Percentiles rank a stretch among this genome's conserved stretches.
phyloP scores from a whole-genome alignment of 1,140 invertebrate genomes.

The Galleria mellonella region DNA sequence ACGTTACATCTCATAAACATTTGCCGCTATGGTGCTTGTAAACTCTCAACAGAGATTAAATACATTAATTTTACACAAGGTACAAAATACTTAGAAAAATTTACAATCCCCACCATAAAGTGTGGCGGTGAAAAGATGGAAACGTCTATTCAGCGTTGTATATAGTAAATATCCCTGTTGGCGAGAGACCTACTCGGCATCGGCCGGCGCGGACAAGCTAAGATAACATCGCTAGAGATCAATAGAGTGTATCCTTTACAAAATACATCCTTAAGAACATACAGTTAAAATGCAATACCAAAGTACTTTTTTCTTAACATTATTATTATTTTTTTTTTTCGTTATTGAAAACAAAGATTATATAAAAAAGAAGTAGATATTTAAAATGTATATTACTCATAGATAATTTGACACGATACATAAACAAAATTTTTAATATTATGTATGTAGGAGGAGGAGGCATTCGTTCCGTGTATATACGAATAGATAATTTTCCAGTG shows the following conservation, averaged over 20 bases:
- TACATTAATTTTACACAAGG: slow-evolving; percentile 60
- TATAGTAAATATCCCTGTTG: slow-evolving; percentile 8
- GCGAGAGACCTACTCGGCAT: slow-evolving; percentile 1
- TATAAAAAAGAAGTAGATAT: slow-evolving; percentile 60
- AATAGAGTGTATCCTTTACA: slow-evolving; percentile 39
- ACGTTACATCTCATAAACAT: slow-evolving; percentile 18
- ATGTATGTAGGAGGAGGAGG: too few relatives aligned
- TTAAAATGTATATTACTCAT: slow-evolving; percentile 40
- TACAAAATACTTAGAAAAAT: slow-evolving; percentile 72
- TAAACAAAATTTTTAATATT: slow-evolving; percentile 14
- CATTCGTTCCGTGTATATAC: slow-evolving; percentile 9
- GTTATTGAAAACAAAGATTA: slow-evolving; percentile 53
- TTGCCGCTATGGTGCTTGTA: slow-evolving; percentile 37
- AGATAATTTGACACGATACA: slow-evolving; percentile 49
- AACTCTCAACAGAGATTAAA: slow-evolving; percentile 49
- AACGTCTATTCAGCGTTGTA: slow-evolving; percentile 5
- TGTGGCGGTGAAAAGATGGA: slow-evolving; percentile 35
- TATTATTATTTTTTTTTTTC: slow-evolving; percentile 32
- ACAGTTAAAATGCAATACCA: slow-evolving; percentile 67
- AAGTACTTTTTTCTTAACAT: slow-evolving; percentile 58
- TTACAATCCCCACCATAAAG: slow-evolving; percentile 58
- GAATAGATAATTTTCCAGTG: slow-evolving; percentile 15
- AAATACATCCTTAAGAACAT: slow-evolving; percentile 57
- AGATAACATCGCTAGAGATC: slow-evolving; percentile 36
- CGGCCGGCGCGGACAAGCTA: slow-evolving; percentile 8